Percentiles rank a stretch among this genome's conserved stretches.
Evolutionary conservation across 92 coral and sea anemone genomes (phyloP).

Genomic region (Palythoa grandis): DNA sequence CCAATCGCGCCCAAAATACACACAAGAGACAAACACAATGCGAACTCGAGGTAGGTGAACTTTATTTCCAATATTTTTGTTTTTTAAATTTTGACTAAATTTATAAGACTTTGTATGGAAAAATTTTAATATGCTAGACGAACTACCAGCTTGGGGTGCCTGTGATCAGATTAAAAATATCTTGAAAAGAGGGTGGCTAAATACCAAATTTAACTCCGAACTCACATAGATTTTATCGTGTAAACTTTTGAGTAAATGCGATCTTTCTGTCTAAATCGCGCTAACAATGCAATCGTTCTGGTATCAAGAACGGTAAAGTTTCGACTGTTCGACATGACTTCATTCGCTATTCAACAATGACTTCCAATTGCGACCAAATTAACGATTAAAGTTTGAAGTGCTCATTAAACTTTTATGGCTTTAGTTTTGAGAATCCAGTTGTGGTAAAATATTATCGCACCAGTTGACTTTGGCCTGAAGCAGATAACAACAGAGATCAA

Average conservation of each 20-base stretch:
- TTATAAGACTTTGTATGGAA: no score
- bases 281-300: conserved; percentile 1
- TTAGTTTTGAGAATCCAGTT: not conserved
- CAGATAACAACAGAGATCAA: not conserved
- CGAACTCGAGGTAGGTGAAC: no score
- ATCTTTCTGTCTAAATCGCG: conserved; percentile 1
- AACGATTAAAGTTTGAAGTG: conserved; percentile 3
- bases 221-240: conserved; percentile 29
- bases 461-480: not conserved
- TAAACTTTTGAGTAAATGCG: conserved; percentile 21
- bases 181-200: no score
- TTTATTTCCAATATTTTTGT: no score
- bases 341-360: conserved; percentile 3
- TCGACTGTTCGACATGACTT: not conserved
- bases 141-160: no score
- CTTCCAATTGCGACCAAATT: not conserved
- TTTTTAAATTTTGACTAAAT: no score
- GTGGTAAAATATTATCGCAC: not conserved
- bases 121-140: no score
- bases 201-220: not conserved
- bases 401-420: conserved; percentile 23
- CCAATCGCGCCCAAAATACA: no score
- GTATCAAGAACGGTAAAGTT: not conserved
- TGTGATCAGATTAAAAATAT: no score
- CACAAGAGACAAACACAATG: no score